Evolutionary conservation across 1,140 invertebrate genomes (phyloP), one percentile per base, ranked within the genome.

Genomic region (Anastatus disparis): DNA sequence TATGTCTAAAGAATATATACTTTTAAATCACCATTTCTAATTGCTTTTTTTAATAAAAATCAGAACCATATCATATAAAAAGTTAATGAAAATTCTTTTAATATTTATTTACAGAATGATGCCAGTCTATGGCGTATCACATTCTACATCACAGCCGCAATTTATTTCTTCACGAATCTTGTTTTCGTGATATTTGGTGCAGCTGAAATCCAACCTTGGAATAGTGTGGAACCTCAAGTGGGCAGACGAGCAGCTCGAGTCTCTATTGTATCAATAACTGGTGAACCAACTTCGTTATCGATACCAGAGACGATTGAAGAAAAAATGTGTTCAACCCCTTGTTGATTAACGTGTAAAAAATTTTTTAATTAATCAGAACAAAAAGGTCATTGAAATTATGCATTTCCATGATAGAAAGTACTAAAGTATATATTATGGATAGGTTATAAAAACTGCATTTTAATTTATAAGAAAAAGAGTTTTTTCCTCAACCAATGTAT

Each of bases 61-160:
- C 6, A 4, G 31, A 26, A 58, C 0, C n/a, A 13, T 22, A 15
- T 44, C 12, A 44, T 44, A 15, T 44, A 9, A 15, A 44, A 44
- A 17, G 3, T 15, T 8, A 44, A 44, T 44, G 42, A 8, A 44
- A 9, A 44, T 44, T 8, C 15, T 44, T 44, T 44, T 44, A 44
- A 15, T 44, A 55, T 29, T 15, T 55, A 29, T 44, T 67, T 67
- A 56, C 78, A 90, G 89, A 76, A 71, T 61, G 82, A 82, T n/a
- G 64, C 77, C 1, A 72, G 75, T 15, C 84, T 87, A 52, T 91
- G 90, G 90, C 81, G 86, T 44, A 81, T 81, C 0, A 86, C 90
- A 9, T 91, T 90, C 76, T 90, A 85, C 69, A 77, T 90, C 12
- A 80, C 87, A 0, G 82, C 87, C 8, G 79, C 67, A 0, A 80